These are phyloP conservation scores for Callyntrura guangdongensis DNA, from an alignment of 2,888 invertebrate species.

Conservation along the genomic window DNA sequence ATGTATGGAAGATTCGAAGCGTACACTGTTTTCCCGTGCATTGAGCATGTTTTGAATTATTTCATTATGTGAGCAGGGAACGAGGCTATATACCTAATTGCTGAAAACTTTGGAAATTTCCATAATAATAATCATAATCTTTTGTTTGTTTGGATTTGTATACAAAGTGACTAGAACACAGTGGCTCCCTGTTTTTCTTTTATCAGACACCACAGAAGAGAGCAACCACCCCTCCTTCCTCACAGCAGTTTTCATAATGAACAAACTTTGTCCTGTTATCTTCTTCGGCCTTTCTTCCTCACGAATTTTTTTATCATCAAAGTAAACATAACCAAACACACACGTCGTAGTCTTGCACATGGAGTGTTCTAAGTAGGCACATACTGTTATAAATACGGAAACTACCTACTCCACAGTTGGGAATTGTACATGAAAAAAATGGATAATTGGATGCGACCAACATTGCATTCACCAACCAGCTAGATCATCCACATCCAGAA, in stretches of 20 bases:
- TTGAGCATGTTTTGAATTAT: too few relatives aligned
- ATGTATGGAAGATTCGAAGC: too few relatives aligned
- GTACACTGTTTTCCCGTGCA: too few relatives aligned
- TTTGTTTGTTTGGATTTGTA: too few relatives aligned
- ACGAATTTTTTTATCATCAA: background rate
- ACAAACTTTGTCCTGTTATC: slow-evolving; percentile 2
- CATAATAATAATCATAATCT: too few relatives aligned
- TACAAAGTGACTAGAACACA: too few relatives aligned
- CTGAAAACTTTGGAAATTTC: too few relatives aligned
- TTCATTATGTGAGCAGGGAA: too few relatives aligned
- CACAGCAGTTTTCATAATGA: background rate
- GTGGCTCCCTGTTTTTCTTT: background rate
- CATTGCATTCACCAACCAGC: background rate
- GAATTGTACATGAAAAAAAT: too few relatives aligned
- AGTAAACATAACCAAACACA: background rate
- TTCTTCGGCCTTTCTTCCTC: background rate
- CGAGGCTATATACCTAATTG: too few relatives aligned
- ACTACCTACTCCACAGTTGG: background rate
- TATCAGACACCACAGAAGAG: background rate
- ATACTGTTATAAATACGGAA: too few relatives aligned
- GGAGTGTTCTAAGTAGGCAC: background rate
- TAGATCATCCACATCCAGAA: background rate
- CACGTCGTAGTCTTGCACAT: background rate
- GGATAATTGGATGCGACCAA: background rate
- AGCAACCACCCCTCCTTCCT: background rate